phyloP scores from a whole-genome alignment of 2,113 vertebrate genomes.

The Pelodiscus sinensis region DNA sequence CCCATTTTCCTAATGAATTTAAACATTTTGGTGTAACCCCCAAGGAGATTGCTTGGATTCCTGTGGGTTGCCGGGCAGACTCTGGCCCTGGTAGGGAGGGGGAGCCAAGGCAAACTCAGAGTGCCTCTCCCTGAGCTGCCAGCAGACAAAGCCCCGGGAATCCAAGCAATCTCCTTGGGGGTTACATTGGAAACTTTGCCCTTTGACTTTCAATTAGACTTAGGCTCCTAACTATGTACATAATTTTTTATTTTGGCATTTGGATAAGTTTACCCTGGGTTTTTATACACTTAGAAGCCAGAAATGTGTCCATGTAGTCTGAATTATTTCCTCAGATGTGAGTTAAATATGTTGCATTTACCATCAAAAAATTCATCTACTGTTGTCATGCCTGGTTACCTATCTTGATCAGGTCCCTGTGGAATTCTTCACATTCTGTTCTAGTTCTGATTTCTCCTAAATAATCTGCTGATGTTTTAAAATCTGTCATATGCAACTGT shows the following conservation, averaged over 20 bases:
- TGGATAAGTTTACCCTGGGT: background rate
- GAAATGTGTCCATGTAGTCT: background rate
- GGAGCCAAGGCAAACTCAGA: too few species aligned
- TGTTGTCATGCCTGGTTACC: background rate
- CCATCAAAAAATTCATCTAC: background rate
- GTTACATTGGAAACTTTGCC: background rate
- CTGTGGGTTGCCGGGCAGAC: too few species aligned
- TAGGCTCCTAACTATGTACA: background rate
- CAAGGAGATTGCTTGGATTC: too few species aligned
- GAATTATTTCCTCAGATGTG: background rate
- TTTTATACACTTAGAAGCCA: background rate
- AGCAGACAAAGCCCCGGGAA: too few species aligned
- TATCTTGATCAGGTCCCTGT: background rate
- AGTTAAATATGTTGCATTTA: background rate
- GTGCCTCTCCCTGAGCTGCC: too few species aligned
- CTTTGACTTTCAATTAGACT: background rate
- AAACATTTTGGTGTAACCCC: too few species aligned
- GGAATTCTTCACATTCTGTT: background rate
- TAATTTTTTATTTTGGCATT: background rate
- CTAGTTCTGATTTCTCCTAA: background rate
- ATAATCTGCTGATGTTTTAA: background rate
- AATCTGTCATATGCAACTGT: background rate
- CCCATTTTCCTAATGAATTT: background rate
- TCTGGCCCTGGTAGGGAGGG: too few species aligned
- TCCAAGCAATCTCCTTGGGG: too few species aligned